Evolutionary conservation across 2,888 invertebrate species (phyloP).

Genomic region (Marasmarcha lunaedactyla): DNA sequence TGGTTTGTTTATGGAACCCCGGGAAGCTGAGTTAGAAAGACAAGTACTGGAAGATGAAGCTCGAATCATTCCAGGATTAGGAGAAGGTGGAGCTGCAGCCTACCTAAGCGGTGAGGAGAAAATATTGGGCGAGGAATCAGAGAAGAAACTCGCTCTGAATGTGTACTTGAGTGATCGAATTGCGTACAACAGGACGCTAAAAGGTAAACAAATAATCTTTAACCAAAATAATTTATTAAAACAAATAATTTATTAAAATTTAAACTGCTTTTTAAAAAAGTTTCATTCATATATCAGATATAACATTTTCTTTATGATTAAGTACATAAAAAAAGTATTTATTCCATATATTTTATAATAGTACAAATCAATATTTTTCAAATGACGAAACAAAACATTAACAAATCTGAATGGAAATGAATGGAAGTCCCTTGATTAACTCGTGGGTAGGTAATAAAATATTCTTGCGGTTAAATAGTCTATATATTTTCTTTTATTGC

Average conservation of each 20-base stretch:
- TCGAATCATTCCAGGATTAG: conserved; percentile 76
- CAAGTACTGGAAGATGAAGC: conserved; percentile 73
- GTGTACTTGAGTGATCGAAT: conserved; percentile 89
- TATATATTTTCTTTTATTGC: no score
- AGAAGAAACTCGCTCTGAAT: conserved; percentile 89
- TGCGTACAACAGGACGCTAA: conserved; percentile 83
- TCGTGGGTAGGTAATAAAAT: no score
- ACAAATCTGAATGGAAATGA: no score
- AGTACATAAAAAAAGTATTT: no score
- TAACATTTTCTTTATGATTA: not conserved
- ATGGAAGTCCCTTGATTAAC: no score
- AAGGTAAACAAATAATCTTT: conserved; percentile 45
- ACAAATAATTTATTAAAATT: not conserved
- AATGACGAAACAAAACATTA: no score
- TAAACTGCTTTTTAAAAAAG: not conserved
- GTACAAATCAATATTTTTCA: no score
- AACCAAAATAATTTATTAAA: not conserved
- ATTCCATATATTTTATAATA: no score
- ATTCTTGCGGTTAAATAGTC: no score
- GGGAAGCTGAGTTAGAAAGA: conserved; percentile 45
- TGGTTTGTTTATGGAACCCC: conserved; percentile 26
- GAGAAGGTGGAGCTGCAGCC: conserved; percentile 77
- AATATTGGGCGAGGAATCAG: conserved; percentile 74
- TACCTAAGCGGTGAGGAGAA: conserved; percentile 75
- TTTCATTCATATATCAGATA: not conserved